Percentiles rank a stretch among this genome's conserved stretches.
Conservation (phyloP, 2,113 vertebrate genomes). For the Felis chaus region DNA sequence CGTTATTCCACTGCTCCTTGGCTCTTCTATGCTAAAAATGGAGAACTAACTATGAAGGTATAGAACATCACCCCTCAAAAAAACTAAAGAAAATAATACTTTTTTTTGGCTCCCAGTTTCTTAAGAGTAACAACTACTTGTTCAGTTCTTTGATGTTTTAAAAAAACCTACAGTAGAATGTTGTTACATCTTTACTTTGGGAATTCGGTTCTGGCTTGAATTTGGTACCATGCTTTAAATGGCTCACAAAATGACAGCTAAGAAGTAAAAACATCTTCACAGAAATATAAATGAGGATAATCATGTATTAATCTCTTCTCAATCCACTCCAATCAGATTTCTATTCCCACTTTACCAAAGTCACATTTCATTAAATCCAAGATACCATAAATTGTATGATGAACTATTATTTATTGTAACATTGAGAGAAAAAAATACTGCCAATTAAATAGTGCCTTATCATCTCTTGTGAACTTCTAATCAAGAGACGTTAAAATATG, state of each 20-base stretch:
- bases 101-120: not conserved
- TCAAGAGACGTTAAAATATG: slow-evolving; percentile 7
- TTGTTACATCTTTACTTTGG: not conserved
- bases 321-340: not conserved
- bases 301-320: not conserved
- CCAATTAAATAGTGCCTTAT: not conserved
- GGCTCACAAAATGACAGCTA: not conserved
- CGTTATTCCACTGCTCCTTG: not conserved
- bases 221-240: not conserved
- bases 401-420: not conserved
- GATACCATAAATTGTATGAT: not conserved
- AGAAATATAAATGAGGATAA: not conserved
- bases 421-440: not conserved
- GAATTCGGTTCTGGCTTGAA: not conserved
- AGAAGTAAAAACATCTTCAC: not conserved
- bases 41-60: not conserved
- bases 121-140: not conserved
- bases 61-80: not conserved
- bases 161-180: not conserved
- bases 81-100: not conserved
- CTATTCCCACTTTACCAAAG: not conserved
- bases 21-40: not conserved
- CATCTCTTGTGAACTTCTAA: not conserved
- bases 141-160: not conserved
- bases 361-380: not conserved